A percentile compares a stretch with the other conserved stretches of the same genome.
Conservation (phyloP, 2,797 vertebrate genomes). For the Tadarida brasiliensis region DNA sequence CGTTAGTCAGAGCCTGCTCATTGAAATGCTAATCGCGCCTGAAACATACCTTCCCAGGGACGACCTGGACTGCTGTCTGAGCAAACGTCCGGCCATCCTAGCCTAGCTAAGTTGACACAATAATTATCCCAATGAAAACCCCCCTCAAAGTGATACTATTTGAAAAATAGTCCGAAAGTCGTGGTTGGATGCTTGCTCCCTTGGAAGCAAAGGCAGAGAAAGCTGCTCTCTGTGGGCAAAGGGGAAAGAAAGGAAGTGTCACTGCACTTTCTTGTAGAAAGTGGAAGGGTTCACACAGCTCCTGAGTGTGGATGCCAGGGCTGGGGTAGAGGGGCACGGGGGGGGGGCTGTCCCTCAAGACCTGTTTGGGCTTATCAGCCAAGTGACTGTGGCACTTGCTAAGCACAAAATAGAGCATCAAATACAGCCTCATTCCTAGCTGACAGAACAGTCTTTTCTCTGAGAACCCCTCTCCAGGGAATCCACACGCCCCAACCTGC, state of each 20-base stretch:
- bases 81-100: no score
- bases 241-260: neutral
- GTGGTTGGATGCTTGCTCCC: neutral
- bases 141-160: neutral
- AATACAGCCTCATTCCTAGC: neutral
- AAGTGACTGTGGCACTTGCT: neutral
- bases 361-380: neutral
- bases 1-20: neutral
- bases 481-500: neutral
- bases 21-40: neutral
- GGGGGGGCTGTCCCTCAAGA: no score
- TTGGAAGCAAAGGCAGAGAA: neutral
- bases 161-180: neutral
- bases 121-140: neutral
- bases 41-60: neutral
- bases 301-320: neutral
- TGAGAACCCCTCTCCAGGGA: neutral
- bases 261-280: neutral
- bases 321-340: neutral
- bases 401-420: neutral
- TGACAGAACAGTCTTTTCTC: neutral
- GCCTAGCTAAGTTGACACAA: neutral
- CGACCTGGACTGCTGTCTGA: neutral
- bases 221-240: neutral
- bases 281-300: neutral